Conservation (phyloP, 2,113 vertebrate species). For the Anas platyrhynchos region DNA sequence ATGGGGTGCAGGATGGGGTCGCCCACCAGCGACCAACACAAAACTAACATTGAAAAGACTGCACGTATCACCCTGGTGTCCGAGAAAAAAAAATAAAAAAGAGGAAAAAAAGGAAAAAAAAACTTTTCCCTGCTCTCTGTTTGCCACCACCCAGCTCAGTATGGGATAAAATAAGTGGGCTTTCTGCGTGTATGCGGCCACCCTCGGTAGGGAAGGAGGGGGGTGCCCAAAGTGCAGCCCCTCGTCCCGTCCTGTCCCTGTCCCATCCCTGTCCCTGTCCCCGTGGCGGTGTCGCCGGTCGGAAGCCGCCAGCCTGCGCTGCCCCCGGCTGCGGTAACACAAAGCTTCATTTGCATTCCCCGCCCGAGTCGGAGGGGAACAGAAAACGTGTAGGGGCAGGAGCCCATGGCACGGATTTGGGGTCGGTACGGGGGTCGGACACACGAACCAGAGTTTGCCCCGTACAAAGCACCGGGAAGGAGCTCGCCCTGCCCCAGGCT, state of each 20-base stretch:
- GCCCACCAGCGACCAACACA: not conserved
- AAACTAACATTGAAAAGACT: not conserved
- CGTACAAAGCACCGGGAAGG: too few species aligned
- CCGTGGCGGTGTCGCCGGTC: not conserved
- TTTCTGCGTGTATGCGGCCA: not conserved
- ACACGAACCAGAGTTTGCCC: too few species aligned
- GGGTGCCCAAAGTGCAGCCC: not conserved
- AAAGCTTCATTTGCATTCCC: too few species aligned
- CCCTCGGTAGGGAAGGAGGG: not conserved
- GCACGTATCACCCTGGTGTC: accelerated
- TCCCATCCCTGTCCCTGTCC: not conserved
- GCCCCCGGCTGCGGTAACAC: too few species aligned
- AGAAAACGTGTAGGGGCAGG: too few species aligned
- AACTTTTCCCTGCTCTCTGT: not conserved
- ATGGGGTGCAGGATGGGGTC: not conserved
- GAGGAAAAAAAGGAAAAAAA: not conserved
- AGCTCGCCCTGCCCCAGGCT: too few species aligned
- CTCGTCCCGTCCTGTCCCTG: not conserved
- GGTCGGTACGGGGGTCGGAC: too few species aligned
- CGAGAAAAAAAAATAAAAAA: too few species aligned
- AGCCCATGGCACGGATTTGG: too few species aligned
- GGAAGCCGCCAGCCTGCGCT: too few species aligned
- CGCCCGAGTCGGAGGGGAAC: too few species aligned
- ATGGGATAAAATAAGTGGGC: accelerated
- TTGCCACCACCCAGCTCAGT: too few species aligned